These are phyloP conservation scores for Drosophila kohkoa DNA, from an alignment of 1,140 invertebrate genomes.

Conservation along the genomic window DNA sequence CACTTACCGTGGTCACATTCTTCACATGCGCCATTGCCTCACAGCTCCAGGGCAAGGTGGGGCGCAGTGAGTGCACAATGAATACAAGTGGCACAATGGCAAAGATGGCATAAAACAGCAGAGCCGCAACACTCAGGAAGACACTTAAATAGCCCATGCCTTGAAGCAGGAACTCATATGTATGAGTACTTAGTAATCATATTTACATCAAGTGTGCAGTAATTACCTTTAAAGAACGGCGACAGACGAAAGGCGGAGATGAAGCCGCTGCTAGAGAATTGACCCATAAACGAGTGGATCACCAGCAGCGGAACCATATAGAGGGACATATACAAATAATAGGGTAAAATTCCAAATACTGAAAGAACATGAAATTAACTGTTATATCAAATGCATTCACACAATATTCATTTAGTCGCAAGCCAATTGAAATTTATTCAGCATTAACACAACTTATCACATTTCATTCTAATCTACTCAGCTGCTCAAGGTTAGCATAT, in stretches of 20 bases:
- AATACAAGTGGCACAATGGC: slow-evolving; percentile 72
- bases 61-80: slow-evolving; percentile 60
- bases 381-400: background rate
- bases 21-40: slow-evolving; percentile 44
- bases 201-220: too few species aligned
- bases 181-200: background rate
- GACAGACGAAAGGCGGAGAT: slow-evolving; percentile 75
- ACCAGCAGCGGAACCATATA: slow-evolving; percentile 74
- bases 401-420: background rate
- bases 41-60: slow-evolving; percentile 77
- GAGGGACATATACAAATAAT: slow-evolving; percentile 62
- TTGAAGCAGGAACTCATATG: slow-evolving; percentile 15
- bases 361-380: slow-evolving; percentile 1
- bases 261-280: slow-evolving; percentile 80
- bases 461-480: too few species aligned
- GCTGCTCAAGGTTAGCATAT: too few species aligned
- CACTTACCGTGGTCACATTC: slow-evolving; percentile 36
- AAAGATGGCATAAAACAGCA: slow-evolving; percentile 70
- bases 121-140: slow-evolving; percentile 48
- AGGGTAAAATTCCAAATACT: slow-evolving; percentile 65
- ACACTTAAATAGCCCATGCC: slow-evolving; percentile 78
- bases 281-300: slow-evolving; percentile 79
- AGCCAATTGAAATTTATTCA: background rate
- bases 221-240: slow-evolving; percentile 80
- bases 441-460: background rate